Percentiles rank a stretch among this genome's conserved stretches.
Conservation (phyloP, 1,140 invertebrate genomes). For the Epicauta chinensis region DNA sequence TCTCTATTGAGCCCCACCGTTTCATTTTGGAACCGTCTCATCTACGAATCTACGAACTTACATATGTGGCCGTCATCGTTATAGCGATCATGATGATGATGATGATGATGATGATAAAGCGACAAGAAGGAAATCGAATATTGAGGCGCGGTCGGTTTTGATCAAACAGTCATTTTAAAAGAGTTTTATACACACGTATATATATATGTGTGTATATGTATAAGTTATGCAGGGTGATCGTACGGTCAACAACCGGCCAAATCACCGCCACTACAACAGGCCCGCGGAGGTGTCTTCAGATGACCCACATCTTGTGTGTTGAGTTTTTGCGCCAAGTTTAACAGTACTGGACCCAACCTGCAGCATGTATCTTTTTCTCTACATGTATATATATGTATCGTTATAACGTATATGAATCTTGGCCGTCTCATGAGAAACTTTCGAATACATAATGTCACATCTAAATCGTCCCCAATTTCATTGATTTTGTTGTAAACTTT, state of each 20-base stretch:
- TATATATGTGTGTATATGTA: constrained; percentile 17
- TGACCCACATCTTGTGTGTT: constrained; percentile 22
- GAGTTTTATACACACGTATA: too few species aligned
- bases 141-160: constrained; percentile 22
- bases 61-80: too few species aligned
- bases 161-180: constrained; percentile 18
- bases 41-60: too few species aligned
- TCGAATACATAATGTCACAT: too few species aligned
- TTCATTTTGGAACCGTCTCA: too few species aligned
- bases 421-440: too few species aligned
- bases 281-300: constrained; percentile 18
- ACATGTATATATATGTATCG: too few species aligned
- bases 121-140: constrained; percentile 17
- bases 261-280: constrained; percentile 19
- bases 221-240: constrained; percentile 26
- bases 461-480: too few species aligned
- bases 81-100: too few species aligned
- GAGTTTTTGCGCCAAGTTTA: constrained; percentile 21
- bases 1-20: too few species aligned
- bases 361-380: not conserved
- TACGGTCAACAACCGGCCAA: constrained; percentile 31
- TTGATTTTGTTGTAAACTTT: too few species aligned
- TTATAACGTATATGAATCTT: too few species aligned
- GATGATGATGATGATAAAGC: constrained; percentile 2
- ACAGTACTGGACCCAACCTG: constrained; percentile 21